These are phyloP conservation scores for Fragariocoptes setiger DNA, from an alignment of 1,140 invertebrate genomes.

Conservation along the genomic window DNA sequence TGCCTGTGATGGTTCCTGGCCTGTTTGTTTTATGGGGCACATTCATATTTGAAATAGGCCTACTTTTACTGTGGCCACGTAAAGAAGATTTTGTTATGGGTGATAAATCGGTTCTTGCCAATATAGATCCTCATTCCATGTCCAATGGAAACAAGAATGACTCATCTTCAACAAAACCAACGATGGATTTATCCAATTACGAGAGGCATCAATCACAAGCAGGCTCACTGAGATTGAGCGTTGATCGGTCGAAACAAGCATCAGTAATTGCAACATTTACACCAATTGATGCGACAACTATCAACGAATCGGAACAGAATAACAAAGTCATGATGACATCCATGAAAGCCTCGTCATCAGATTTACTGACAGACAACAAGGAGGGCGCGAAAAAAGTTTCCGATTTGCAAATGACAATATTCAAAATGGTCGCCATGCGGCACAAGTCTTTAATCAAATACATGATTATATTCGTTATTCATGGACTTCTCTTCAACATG, in stretches of 20 bases:
- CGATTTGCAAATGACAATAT: neutral
- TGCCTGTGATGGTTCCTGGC: neutral
- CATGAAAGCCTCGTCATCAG: neutral
- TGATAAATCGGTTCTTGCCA: neutral
- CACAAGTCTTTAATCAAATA: slow-evolving; percentile 5
- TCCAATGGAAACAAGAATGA: neutral
- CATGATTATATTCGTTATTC: slow-evolving; percentile 35
- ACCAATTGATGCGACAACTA: neutral
- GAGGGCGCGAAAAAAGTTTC: neutral
- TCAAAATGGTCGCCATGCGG: neutral
- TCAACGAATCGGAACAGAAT: neutral
- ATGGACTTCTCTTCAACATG: slow-evolving; percentile 50
- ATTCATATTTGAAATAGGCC: neutral
- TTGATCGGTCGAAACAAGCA: neutral
- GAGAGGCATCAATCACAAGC: too few relatives aligned
- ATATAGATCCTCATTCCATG: neutral
- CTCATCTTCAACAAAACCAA: neutral
- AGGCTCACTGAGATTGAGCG: neutral
- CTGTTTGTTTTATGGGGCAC: neutral
- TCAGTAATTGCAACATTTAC: neutral
- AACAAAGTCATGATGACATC: neutral
- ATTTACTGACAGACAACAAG: neutral
- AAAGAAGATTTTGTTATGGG: neutral
- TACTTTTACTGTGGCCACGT: neutral
- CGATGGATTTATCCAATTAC: too few relatives aligned